phyloP scores from a whole-genome alignment of 2,888 invertebrate species.

The Leptothorax acervorum region DNA sequence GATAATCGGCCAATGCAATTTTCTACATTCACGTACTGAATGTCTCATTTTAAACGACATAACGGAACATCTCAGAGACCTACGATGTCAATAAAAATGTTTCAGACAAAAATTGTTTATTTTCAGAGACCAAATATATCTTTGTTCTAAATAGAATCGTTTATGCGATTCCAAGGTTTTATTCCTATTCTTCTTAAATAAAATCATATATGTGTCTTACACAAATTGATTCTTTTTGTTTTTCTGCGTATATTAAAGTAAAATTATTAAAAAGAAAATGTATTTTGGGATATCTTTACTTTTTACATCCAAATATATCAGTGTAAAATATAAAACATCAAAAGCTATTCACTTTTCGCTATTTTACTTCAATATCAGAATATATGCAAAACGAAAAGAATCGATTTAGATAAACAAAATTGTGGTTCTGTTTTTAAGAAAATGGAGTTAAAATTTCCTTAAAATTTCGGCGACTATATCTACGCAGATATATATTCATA shows the following conservation, averaged over 20 bases:
- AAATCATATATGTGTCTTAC: not conserved
- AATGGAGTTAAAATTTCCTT: not conserved
- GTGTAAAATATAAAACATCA: not conserved
- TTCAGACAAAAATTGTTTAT: not conserved
- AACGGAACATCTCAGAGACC: not conserved
- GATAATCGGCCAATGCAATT: not conserved
- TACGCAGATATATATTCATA: not conserved
- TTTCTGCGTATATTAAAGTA: not conserved
- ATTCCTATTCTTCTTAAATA: not conserved
- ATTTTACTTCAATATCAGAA: not conserved
- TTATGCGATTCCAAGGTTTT: not conserved
- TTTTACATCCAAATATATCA: not conserved
- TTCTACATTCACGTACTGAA: not conserved
- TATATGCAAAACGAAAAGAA: not conserved
- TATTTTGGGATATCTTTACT: not conserved
- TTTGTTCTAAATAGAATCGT: not conserved
- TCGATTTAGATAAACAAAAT: not conserved
- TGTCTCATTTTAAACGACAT: slow-evolving; percentile 1
- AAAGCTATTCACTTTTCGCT: not conserved
- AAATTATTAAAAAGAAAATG: not conserved
- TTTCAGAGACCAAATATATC: slow-evolving; percentile 1
- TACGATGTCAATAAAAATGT: not conserved
- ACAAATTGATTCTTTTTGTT: not conserved
- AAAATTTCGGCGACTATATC: not conserved
- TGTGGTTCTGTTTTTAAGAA: not conserved